Percentiles rank a stretch among this genome's conserved stretches.
phyloP scores from a whole-genome alignment of 2,888 invertebrate genomes.

The Scaptomyza reducta region DNA sequence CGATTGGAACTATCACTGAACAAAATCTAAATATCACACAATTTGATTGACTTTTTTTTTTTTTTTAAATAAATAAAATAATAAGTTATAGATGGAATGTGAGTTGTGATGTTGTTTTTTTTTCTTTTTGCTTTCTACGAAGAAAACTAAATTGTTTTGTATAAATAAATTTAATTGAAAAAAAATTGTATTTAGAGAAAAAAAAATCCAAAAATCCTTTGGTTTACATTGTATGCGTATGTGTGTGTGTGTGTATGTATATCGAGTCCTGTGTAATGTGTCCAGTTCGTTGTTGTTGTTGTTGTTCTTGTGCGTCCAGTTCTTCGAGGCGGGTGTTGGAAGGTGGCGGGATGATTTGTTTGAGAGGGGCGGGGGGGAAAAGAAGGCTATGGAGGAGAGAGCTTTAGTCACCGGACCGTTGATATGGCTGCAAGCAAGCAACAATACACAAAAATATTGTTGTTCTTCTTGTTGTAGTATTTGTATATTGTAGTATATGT shows the following conservation, averaged over 20 bases:
- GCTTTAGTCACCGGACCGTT: conserved; percentile 85
- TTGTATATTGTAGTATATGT: conserved; percentile 9
- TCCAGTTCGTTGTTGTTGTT: conserved; percentile 52
- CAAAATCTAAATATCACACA: conserved; percentile 56
- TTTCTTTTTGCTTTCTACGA: conserved; percentile 14
- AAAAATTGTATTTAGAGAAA: conserved; percentile 33
- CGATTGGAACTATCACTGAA: conserved; percentile 56
- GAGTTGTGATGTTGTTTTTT: conserved; percentile 17
- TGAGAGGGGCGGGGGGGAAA: conserved; percentile 26
- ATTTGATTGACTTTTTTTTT: conserved; percentile 44
- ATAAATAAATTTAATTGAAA: conserved; percentile 55
- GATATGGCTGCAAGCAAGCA: conserved; percentile 83
- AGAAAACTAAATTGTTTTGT: conserved; percentile 21
- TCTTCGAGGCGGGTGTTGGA: conserved; percentile 41
- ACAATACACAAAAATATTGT: conserved; percentile 51
- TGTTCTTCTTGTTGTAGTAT: conserved; percentile 28
- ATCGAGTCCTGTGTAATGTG: conserved; percentile 34
- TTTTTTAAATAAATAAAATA: conserved; percentile 43
- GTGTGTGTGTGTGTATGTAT: conserved; percentile 29
- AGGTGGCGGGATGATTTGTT: conserved; percentile 50
- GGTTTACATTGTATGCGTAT: conserved; percentile 71
- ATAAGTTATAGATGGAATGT: conserved; percentile 38
- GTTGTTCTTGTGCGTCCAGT: conserved; percentile 48
- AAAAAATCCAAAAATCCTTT: conserved; percentile 47
- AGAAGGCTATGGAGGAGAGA: conserved; percentile 49